These are phyloP conservation scores for silkworm (Bombyx mori) DNA, from an alignment of 1,140 invertebrate species.

Conservation along the genomic window DNA sequence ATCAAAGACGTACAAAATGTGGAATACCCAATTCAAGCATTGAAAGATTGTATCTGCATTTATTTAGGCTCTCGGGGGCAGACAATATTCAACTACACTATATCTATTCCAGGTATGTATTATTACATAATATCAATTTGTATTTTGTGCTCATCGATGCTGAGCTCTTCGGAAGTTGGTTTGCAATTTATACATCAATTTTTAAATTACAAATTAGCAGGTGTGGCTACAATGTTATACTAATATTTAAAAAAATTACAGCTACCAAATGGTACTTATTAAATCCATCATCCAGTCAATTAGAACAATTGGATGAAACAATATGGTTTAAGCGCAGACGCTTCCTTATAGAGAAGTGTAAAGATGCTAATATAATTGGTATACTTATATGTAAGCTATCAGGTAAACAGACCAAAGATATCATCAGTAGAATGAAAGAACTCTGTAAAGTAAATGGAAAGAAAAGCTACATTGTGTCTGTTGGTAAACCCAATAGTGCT, in stretches of 20 bases:
- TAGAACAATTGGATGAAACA: constrained; percentile 62
- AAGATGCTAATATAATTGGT: constrained; percentile 88
- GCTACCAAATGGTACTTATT: constrained; percentile 68
- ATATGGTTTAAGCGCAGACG: constrained; percentile 83
- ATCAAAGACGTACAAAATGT: constrained; percentile 29
- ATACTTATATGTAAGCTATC: constrained; percentile 91
- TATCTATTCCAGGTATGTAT: constrained; percentile 58
- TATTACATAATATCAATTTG: neutral
- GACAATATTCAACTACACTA: constrained; percentile 70
- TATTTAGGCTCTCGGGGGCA: constrained; percentile 69
- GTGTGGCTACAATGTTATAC: no score
- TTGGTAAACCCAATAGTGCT: constrained; percentile 92
- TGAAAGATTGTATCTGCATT: constrained; percentile 55
- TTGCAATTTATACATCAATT: no score
- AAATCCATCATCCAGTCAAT: constrained; percentile 43
- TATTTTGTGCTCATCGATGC: constrained; percentile 1
- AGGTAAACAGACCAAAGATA: constrained; percentile 83
- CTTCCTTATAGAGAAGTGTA: constrained; percentile 89
- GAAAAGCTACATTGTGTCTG: constrained; percentile 91
- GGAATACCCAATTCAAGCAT: constrained; percentile 20
- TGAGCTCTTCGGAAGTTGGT: neutral
- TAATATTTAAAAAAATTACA: constrained; percentile 28
- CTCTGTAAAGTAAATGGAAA: constrained; percentile 83
- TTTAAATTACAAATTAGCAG: no score
- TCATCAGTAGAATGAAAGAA: constrained; percentile 82